A percentile compares a stretch with the other conserved stretches of the same genome.
These are phyloP conservation scores for Natator depressus DNA, from an alignment of 2,113 vertebrate genomes.

Conservation along the genomic window DNA sequence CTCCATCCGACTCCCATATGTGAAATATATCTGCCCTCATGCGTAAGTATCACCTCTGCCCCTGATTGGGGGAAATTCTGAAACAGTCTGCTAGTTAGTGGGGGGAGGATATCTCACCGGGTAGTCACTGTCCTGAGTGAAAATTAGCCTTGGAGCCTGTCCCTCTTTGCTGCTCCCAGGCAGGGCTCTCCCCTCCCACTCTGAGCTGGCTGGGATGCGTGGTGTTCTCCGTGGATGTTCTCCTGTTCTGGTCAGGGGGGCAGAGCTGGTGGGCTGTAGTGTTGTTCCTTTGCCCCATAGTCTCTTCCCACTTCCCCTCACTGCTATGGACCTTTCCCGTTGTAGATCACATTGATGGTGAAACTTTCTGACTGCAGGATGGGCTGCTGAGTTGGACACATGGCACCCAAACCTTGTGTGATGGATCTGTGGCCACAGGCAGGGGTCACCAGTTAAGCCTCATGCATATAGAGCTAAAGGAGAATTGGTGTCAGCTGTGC, in stretches of 20 bases:
- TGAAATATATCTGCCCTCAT: slow-evolving; percentile 98
- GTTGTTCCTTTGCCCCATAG: neutral
- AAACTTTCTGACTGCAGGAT: neutral
- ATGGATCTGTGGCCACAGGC: neutral
- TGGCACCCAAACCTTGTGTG: accelerated
- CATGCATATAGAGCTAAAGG: neutral
- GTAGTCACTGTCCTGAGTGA: neutral
- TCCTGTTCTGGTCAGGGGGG: neutral
- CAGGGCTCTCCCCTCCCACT: neutral
- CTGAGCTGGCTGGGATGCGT: neutral
- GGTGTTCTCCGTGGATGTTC: neutral
- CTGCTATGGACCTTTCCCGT: neutral
- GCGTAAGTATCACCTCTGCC: slow-evolving; percentile 86
- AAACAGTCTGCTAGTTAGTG: neutral
- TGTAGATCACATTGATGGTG: neutral
- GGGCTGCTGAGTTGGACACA: neutral
- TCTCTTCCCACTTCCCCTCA: neutral
- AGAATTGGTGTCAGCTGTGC: neutral
- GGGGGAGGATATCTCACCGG: neutral
- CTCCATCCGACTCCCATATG: slow-evolving; percentile 89
- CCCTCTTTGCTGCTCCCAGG: neutral
- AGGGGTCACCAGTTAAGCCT: neutral
- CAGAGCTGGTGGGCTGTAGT: neutral
- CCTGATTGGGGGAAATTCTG: neutral
- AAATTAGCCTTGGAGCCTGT: neutral